phyloP scores from a whole-genome alignment of 2,888 invertebrate species.

The Cerastis rubricosa region DNA sequence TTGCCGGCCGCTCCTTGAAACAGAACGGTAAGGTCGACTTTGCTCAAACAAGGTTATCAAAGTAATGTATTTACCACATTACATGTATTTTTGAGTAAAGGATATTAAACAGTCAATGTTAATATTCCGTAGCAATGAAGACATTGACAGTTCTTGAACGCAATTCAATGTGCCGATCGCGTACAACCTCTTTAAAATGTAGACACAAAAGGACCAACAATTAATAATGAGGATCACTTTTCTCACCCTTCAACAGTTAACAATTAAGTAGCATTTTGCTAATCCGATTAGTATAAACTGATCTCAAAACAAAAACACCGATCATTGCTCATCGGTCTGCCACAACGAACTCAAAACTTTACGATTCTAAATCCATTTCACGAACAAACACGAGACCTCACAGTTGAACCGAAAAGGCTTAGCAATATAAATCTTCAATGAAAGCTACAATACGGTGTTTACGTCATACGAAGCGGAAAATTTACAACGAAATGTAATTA shows the following conservation, averaged over 20 bases:
- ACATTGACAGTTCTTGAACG: neutral
- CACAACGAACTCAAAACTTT: constrained; percentile 56
- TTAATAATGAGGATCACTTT: neutral
- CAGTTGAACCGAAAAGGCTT: constrained; percentile 59
- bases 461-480: constrained; percentile 73
- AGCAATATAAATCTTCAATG: constrained; percentile 66
- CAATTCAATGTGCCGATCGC: neutral
- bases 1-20: no score
- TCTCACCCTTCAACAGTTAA: neutral
- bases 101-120: neutral
- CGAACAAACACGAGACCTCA: constrained; percentile 59
- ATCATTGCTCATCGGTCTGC: constrained; percentile 48
- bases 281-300: neutral
- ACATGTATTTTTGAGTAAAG: no score
- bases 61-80: no score
- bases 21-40: no score
- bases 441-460: constrained; percentile 68
- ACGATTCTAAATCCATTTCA: constrained; percentile 53
- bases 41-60: no score
- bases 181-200: neutral
- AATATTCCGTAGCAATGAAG: neutral
- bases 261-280: no score
- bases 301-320: constrained; percentile 16
- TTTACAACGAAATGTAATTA: constrained; percentile 82
- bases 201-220: neutral